Evolutionary conservation across 2,113 vertebrate species (phyloP), one percentile per base, ranked within the genome.

Genomic region (Podarcis muralis): DNA sequence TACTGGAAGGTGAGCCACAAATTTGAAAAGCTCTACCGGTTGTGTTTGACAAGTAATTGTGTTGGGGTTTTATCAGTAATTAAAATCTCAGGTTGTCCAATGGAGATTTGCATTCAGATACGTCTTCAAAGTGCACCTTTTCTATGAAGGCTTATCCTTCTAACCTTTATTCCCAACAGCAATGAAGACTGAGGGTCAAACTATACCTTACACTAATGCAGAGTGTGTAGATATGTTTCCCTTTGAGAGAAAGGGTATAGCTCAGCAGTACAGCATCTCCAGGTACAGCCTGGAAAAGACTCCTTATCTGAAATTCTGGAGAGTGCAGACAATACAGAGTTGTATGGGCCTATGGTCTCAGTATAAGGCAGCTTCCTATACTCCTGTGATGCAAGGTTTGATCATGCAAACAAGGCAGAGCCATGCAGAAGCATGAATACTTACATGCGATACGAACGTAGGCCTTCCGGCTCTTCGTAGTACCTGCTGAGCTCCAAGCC

Each of bases 381-480:
- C 4, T 62, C 5, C 59, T 62, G 4, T 4, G 35, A 82, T 86
- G 53, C 0, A 0, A 83, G 78, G 7, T 1, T 48, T 53, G 3
- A 48, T 57, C 32, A 43, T 1, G 18, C 0, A 5, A 40, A 13
- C 25, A 4, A 1, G 35, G 4, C 0, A 1, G 0, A 23, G 6
- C 18, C 16, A 22, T 32, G 53, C 11, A 1, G 2, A 1, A 1
- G 0, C 0, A 9, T 0, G 30, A 57, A 4, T 83, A 99, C 98
- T 98, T 95, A 99, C 98, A 99, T 78, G 98, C 98, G 0, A 99
- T 98, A 92, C 98, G 98, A 87, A 99, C 98, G 1, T 99, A 98
- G 69, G 98, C 98, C 84, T 99, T 99, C 25, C 98, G 97, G 94
- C 98, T 99, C 95, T 99, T 99, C 48, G 98, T 99, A 90, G 98